Evolutionary conservation across 2,888 invertebrate genomes (phyloP).

Genomic region (Seladonia tumulorum): DNA sequence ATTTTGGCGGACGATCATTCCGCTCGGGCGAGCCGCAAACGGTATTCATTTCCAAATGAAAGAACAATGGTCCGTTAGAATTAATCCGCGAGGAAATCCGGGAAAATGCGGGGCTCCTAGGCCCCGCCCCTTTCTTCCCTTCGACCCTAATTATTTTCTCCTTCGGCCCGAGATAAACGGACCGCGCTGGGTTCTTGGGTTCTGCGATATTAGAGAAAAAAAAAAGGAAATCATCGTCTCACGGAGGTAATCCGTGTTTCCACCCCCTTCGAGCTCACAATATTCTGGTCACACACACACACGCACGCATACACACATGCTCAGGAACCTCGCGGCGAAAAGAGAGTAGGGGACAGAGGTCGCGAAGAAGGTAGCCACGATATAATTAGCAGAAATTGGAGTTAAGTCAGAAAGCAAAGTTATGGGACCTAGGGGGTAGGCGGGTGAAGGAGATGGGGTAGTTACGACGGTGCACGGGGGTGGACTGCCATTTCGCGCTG

Average conservation of each 20-base stretch:
- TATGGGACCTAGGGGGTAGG: slow-evolving; percentile 37
- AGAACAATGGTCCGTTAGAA: slow-evolving; percentile 5
- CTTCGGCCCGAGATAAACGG: slow-evolving; percentile 36
- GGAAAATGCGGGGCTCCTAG: not conserved
- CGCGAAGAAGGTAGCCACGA: slow-evolving; percentile 57
- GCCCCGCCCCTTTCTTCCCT: slow-evolving; percentile 3
- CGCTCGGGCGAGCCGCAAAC: not conserved
- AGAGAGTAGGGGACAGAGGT: slow-evolving; percentile 12
- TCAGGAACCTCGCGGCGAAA: slow-evolving; percentile 14
- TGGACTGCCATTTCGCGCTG: slow-evolving; percentile 42
- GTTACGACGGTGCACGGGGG: slow-evolving; percentile 48
- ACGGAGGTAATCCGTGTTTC: not conserved
- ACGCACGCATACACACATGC: not conserved
- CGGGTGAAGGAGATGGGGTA: slow-evolving; percentile 8
- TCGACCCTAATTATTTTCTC: slow-evolving; percentile 37
- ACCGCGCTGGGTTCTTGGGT: slow-evolving; percentile 10
- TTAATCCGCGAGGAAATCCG: slow-evolving; percentile 12
- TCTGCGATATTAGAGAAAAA: not conserved
- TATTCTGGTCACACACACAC: slow-evolving; percentile 1
- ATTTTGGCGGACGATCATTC: not conserved
- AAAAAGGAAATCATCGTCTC: slow-evolving; percentile 25
- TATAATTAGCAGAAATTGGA: slow-evolving; percentile 72
- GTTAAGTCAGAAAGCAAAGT: slow-evolving; percentile 74
- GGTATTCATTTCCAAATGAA: slow-evolving; percentile 5
- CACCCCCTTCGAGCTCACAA: not conserved